Conservation (phyloP, 2,888 invertebrate species). For the Biston betularia region DNA sequence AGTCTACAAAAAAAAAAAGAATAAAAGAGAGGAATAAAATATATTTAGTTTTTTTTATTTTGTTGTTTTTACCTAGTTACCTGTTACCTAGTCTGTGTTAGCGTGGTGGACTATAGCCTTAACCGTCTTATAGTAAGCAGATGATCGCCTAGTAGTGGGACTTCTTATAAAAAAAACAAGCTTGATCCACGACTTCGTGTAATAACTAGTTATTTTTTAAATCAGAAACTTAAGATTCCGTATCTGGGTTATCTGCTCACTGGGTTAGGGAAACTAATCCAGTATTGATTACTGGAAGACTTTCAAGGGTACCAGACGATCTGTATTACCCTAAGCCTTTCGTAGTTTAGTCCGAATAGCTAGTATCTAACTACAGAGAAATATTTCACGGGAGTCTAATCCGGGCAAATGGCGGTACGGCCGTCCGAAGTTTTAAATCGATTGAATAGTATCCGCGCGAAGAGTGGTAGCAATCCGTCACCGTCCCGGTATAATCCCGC, state of each 20-base stretch:
- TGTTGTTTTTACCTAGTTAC: too few relatives aligned
- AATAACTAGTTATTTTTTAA: not conserved
- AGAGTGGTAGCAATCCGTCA: conserved; percentile 79
- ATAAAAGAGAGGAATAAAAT: too few relatives aligned
- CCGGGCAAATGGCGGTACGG: conserved; percentile 41
- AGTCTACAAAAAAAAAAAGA: too few relatives aligned
- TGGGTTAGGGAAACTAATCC: not conserved
- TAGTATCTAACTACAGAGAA: conserved; percentile 26
- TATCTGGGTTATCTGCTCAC: not conserved
- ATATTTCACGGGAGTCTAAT: conserved; percentile 42
- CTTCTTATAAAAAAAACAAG: too few relatives aligned
- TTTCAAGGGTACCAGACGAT: conserved; percentile 28
- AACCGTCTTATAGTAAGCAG: too few relatives aligned
- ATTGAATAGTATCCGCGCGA: conserved; percentile 78
- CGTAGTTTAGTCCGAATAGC: conserved; percentile 18
- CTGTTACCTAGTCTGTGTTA: too few relatives aligned
- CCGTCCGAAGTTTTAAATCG: conserved; percentile 72
- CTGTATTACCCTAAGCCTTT: conserved; percentile 32
- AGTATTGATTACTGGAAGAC: conserved; percentile 7
- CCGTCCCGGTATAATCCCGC: conserved; percentile 81
- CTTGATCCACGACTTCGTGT: too few relatives aligned
- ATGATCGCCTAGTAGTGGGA: too few relatives aligned
- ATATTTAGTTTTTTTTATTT: too few relatives aligned
- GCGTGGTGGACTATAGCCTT: too few relatives aligned
- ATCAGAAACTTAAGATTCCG: not conserved